Percentiles rank a stretch among this genome's conserved stretches.
Conservation (phyloP, 2,113 vertebrate genomes). For the Rattus norvegicus region DNA sequence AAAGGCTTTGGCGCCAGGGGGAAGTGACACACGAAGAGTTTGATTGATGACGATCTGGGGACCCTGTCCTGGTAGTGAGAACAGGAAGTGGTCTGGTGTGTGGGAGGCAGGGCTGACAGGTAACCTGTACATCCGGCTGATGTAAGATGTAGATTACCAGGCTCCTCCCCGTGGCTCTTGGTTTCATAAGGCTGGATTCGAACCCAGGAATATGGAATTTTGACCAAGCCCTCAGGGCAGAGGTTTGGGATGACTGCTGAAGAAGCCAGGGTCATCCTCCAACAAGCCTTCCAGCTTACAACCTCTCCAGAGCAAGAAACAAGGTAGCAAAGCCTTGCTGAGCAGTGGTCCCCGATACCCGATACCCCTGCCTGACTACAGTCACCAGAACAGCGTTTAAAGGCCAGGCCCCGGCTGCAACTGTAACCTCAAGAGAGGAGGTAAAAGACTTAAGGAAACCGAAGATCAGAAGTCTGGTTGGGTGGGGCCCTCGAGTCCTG, state of each 20-base stretch:
- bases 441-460: background rate
- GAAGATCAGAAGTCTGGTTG: background rate
- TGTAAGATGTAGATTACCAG: background rate
- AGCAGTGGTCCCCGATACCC: background rate
- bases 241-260: background rate
- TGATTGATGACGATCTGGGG: background rate
- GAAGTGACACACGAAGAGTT: background rate
- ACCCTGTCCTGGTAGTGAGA: background rate
- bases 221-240: background rate
- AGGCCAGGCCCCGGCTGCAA: background rate
- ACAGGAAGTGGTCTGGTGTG: background rate
- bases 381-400: background rate
- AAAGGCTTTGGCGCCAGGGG: background rate
- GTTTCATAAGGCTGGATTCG: background rate
- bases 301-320: background rate
- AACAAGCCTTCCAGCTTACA: background rate
- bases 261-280: background rate
- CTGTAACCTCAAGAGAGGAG: background rate
- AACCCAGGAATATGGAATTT: background rate
- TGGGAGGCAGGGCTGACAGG: background rate
- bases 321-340: background rate
- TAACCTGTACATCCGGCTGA: background rate
- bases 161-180: background rate
- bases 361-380: accelerated
- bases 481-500: background rate